Base-by-base conservation (phyloP, 2,797 vertebrate genomes). In the Passerculus sandwichensis region DNA sequence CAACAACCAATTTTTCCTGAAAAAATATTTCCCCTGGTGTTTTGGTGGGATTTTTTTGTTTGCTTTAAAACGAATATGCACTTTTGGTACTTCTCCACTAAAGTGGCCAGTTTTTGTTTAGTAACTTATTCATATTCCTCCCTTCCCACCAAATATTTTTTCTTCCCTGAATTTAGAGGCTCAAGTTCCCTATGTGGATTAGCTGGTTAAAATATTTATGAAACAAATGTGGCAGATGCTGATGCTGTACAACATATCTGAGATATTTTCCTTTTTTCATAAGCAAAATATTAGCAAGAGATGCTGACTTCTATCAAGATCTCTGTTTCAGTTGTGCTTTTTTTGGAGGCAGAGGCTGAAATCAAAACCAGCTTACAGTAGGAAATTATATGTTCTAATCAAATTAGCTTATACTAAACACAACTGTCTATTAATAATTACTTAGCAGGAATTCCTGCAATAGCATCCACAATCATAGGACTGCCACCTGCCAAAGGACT, bases 401-500 rank as follows among this genome's bases (percentile, higher is more conserved):
- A 79, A 90, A 85, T 69, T 38, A 47, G 66, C 57, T 89, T 72
- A 70, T 15, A 53, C 32, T 44, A 82, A 95, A 85, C 47, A 53
- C n/a, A 93, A 56, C 4, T 2, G 1, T 34, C 83, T 87, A 56
- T 67, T 77, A 88, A 80, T 44, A 89, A 80, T 25, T 29, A 50
- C n/a, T 89, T 40, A 51, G n/a, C 5, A 72, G 54, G 48, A 78
- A 89, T 64, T 81, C n/a, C 62, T 67, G 32, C 42, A 90, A 78
- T 3, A 79, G 53, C 81, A 89, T 34, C 54, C 54, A 51, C 26
- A 84, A 32, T 44, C 70, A 91, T 1, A 80, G 77, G 64, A 83
- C 77, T 44, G 80, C 73, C 92, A 85, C 27, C 57, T 91, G 71
- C 75, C 85, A 94, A 76, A 96, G 72, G 59, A 91, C 94, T 86